phyloP scores from a whole-genome alignment of 1,140 invertebrate genomes.

The Rhyacophila brunnea region DNA sequence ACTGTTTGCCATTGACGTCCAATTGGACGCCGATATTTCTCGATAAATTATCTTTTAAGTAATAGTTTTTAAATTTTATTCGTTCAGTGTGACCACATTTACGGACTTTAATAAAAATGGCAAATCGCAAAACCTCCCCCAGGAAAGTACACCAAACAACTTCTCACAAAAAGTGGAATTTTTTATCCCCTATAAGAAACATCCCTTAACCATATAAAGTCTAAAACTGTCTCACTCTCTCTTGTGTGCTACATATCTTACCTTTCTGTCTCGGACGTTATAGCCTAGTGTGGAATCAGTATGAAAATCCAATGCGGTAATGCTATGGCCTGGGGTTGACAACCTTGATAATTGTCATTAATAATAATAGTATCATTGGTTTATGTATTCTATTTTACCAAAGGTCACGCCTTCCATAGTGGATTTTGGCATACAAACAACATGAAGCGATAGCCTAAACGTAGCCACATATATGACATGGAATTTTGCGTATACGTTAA shows the following conservation, averaged over 20 bases:
- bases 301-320: conserved; percentile 1
- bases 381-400: too few relatives aligned
- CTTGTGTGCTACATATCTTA: neutral
- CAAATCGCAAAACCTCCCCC: conserved; percentile 12
- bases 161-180: conserved; percentile 7
- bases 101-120: conserved; percentile 15
- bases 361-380: too few relatives aligned
- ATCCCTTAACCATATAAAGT: conserved; percentile 12
- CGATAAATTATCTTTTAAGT: too few relatives aligned
- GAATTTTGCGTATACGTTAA: too few relatives aligned
- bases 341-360: too few relatives aligned
- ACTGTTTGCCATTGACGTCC: too few relatives aligned
- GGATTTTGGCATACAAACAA: too few relatives aligned
- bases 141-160: conserved; percentile 21
- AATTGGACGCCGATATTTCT: too few relatives aligned
- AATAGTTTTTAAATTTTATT: too few relatives aligned
- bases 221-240: conserved; percentile 10
- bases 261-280: neutral
- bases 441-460: too few relatives aligned
- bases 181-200: conserved; percentile 27
- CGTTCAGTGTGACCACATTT: neutral
- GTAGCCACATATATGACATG: too few relatives aligned
- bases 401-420: too few relatives aligned
- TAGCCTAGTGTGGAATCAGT: neutral
- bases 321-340: neutral